Conservation (phyloP, 2,113 vertebrate genomes). For the Perognathus longimembris region DNA sequence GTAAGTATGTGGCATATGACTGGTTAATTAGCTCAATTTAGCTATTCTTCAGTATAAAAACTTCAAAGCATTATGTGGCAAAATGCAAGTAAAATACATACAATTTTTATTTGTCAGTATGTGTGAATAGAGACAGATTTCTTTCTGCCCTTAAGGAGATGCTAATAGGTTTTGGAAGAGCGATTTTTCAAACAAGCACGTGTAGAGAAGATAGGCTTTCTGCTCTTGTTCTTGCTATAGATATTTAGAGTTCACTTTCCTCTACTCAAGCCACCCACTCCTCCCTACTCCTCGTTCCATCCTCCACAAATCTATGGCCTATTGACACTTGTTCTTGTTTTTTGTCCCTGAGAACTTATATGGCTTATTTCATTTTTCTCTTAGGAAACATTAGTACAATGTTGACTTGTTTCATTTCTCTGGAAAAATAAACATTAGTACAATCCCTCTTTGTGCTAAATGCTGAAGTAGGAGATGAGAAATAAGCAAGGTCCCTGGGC, state of each 20-base stretch:
- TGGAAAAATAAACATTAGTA: constrained; percentile 13
- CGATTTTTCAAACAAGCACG: not conserved
- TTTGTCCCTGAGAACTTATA: not conserved
- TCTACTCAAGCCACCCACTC: not conserved
- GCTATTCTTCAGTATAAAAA: not conserved
- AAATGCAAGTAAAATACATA: not conserved
- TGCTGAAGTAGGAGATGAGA: not conserved
- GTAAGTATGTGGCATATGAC: not conserved
- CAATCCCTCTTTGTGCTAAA: not conserved
- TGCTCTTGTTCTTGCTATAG: not conserved
- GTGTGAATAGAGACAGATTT: not conserved
- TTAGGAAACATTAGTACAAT: not conserved
- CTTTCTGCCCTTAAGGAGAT: not conserved
- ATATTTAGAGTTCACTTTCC: not conserved
- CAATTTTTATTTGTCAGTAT: not conserved
- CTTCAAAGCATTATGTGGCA: not conserved
- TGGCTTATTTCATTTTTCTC: not conserved
- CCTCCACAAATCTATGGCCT: not conserved
- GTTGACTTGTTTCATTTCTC: not conserved
- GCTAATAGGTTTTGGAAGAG: not conserved
- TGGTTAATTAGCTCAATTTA: not conserved
- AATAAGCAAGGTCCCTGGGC: not conserved
- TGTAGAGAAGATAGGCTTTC: not conserved
- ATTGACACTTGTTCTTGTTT: not conserved
- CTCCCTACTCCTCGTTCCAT: not conserved